These are phyloP conservation scores for Tetheella fluctuosa DNA, from an alignment of 2,888 invertebrate genomes.

Conservation along the genomic window DNA sequence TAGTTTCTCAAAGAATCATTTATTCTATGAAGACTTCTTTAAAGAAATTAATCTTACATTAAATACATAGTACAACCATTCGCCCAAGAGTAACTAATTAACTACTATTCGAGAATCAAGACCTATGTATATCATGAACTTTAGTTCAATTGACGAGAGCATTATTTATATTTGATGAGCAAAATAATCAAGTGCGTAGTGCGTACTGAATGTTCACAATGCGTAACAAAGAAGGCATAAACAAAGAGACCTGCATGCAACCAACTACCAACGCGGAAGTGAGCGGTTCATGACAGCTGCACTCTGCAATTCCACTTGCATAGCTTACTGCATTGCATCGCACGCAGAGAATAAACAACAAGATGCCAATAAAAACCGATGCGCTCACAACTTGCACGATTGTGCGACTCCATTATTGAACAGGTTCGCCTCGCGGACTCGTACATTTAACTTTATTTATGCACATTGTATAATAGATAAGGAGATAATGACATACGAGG, in stretches of 20 bases:
- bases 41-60: slow-evolving; percentile 13
- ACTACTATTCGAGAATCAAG: no score
- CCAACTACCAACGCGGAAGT: slow-evolving; percentile 53
- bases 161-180: background rate
- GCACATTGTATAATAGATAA: slow-evolving; percentile 50
- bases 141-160: background rate
- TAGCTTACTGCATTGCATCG: slow-evolving; percentile 41
- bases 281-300: slow-evolving; percentile 61
- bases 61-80: no score
- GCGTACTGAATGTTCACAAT: slow-evolving; percentile 12
- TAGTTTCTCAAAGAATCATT: no score
- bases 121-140: background rate
- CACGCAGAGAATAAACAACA: slow-evolving; percentile 33
- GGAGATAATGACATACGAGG: slow-evolving; percentile 33
- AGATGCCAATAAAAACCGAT: slow-evolving; percentile 58
- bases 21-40: no score
- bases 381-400: slow-evolving; percentile 46
- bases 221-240: slow-evolving; percentile 21
- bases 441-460: slow-evolving; percentile 46
- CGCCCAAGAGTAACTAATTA: no score
- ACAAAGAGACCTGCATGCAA: slow-evolving; percentile 40
- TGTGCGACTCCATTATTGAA: slow-evolving; percentile 58
- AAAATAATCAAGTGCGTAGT: slow-evolving; percentile 9
- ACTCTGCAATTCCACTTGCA: slow-evolving; percentile 55
- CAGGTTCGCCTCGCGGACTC: slow-evolving; percentile 52